These are phyloP conservation scores for Falco punctatus DNA, from an alignment of 2,113 vertebrate genomes.

Conservation along the genomic window DNA sequence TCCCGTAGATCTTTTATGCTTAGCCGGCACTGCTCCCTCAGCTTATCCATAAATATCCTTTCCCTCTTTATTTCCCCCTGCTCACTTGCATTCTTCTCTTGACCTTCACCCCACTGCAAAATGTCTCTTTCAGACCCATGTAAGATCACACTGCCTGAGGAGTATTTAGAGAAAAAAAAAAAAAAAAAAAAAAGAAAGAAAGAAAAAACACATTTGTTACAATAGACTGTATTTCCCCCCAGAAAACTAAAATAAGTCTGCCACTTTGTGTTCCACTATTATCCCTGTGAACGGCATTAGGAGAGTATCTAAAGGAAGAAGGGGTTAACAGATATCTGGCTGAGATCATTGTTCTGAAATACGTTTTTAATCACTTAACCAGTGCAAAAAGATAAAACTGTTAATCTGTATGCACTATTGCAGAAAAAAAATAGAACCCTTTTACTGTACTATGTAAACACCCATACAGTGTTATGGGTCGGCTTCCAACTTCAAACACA, in stretches of 20 bases:
- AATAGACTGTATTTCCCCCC: background rate
- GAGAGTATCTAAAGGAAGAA: background rate
- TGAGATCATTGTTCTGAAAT: background rate
- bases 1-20: background rate
- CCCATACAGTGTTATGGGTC: background rate
- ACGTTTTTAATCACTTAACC: background rate
- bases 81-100: background rate
- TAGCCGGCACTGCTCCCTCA: background rate
- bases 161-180: background rate
- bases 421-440: background rate
- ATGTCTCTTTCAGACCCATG: background rate
- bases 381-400: background rate
- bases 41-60: constrained; percentile 18
- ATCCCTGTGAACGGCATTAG: background rate
- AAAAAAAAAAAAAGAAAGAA: background rate
- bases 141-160: background rate
- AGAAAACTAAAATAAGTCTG: background rate
- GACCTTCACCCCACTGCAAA: background rate
- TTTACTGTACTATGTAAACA: background rate
- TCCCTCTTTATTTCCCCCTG: background rate
- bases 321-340: background rate
- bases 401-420: background rate
- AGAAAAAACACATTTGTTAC: background rate
- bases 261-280: background rate
- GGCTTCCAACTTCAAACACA: constrained; percentile 35